Percentiles rank a stretch among this genome's conserved stretches.
Conservation (phyloP, 1,140 invertebrate genomes). For the Medauroidea extradentata region DNA sequence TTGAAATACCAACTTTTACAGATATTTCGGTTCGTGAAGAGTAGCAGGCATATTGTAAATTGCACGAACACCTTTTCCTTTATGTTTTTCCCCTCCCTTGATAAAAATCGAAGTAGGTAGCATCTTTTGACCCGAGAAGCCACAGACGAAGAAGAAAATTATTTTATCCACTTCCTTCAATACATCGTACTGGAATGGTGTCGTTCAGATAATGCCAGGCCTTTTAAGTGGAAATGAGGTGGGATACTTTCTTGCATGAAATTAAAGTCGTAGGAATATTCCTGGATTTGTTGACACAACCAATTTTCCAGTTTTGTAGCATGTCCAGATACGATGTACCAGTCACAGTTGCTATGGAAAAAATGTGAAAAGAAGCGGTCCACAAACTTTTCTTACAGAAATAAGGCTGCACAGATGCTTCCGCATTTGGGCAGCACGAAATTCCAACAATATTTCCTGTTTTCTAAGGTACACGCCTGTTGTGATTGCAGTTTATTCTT, state of each 20-base stretch:
- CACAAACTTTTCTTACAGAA: conserved; percentile 5
- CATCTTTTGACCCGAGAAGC: too few relatives aligned
- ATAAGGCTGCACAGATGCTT: too few relatives aligned
- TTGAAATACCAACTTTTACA: too few relatives aligned
- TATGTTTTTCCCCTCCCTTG: too few relatives aligned
- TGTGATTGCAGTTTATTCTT: too few relatives aligned
- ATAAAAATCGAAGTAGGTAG: too few relatives aligned
- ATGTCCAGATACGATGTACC: conserved; percentile 9
- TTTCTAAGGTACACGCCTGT: too few relatives aligned
- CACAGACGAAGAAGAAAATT: neutral
- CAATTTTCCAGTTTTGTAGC: conserved; percentile 12
- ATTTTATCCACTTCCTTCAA: conserved; percentile 3
- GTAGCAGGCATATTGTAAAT: too few relatives aligned
- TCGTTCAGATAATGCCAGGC: conserved; percentile 2
- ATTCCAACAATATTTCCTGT: too few relatives aligned
- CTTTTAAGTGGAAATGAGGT: conserved; percentile 2
- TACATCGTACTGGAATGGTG: conserved; percentile 14
- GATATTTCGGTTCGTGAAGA: too few relatives aligned
- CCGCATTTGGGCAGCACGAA: too few relatives aligned
- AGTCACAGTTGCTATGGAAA: neutral
- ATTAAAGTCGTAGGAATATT: conserved; percentile 6
- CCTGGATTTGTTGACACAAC: conserved; percentile 9
- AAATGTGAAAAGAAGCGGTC: conserved; percentile 8
- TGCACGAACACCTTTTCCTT: too few relatives aligned
- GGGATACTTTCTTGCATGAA: conserved; percentile 10